A percentile compares a stretch with the other conserved stretches of the same genome.
Conservation (phyloP, 2,888 invertebrate genomes). For the Branchinecta sandiegonensis region DNA sequence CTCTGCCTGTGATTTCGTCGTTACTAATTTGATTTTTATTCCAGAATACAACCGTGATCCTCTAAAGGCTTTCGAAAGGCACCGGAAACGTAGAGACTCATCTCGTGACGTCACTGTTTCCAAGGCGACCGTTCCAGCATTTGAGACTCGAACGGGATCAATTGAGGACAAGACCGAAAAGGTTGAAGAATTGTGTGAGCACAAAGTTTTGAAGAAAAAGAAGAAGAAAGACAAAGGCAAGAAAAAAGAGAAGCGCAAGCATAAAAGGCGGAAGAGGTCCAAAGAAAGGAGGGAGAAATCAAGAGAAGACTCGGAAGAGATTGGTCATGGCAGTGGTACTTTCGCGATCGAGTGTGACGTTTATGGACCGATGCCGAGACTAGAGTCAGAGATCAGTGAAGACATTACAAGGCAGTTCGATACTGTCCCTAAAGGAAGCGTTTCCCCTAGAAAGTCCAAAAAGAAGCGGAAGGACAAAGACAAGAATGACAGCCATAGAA, state of each 20-base stretch:
- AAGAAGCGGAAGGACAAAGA: background rate
- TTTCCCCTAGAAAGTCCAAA: background rate
- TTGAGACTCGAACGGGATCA: background rate
- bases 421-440: background rate
- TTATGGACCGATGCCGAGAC: background rate
- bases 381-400: background rate
- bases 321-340: background rate
- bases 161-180: background rate
- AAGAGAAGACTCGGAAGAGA: background rate
- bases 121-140: background rate
- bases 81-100: conserved; percentile 2
- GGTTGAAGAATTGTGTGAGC: background rate
- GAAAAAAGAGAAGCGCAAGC: conserved; percentile 8
- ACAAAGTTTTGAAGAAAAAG: background rate
- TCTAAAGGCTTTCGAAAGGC: background rate
- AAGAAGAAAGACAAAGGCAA: background rate
- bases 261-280: background rate
- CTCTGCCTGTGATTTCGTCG: no score
- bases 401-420: background rate
- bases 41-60: background rate
- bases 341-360: no score
- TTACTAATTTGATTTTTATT: background rate
- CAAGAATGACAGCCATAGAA: background rate
- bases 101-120: background rate
- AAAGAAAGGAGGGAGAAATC: background rate